Base-by-base conservation (phyloP, 2,888 invertebrate species). In the Lagria hirta region DNA sequence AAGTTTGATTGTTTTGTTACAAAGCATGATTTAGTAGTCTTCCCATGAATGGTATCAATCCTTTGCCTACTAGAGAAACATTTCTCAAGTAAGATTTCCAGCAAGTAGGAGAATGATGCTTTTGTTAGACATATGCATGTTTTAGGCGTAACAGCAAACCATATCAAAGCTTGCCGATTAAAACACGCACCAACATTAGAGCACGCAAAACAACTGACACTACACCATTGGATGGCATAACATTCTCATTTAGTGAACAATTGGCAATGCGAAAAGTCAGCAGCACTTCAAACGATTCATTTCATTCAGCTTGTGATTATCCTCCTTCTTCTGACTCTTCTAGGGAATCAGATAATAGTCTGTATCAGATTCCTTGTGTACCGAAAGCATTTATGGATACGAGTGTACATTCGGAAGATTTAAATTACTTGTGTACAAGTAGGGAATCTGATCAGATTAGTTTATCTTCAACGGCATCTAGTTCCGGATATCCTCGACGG, bases 361-460 rank as follows among this genome's bases (percentile, higher is more conserved):
- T 78, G 45, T 78, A 78, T 65, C 78, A 78, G 58, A 75, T 75
- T 49, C 77, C 77, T 38, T 73, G 77, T 51, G 73, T 73, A 40
- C 75, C 79, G 30, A 77, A 75, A 55, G 75, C 75, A 43, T 73
- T 77, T 58, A 74, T 75, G 72, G 79, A 78, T 54, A 72, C 75
- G 43, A 76, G 76, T 64, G 76, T 73, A 55, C 74, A 76, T 57
- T 78, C 78, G 24, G 80, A 80, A 55, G 80, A 80, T 56, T 61
- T 77, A 54, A 62, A 66, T 43, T 71, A 64, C 51, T 52, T 75
- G 53, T 75, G 73, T 56, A 70, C 72, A 30, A 71, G 70, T 47
- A 70, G 79, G 47, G 81, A 81, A 58, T 73, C 75, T 17, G 81
- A 82, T 61, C 78, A 80, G 65, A 75, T 81, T 61, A 80, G 80